Evolutionary conservation across 2,113 vertebrate species (phyloP), one percentile per base, ranked within the genome.

Genomic region (Prinia subflava): DNA sequence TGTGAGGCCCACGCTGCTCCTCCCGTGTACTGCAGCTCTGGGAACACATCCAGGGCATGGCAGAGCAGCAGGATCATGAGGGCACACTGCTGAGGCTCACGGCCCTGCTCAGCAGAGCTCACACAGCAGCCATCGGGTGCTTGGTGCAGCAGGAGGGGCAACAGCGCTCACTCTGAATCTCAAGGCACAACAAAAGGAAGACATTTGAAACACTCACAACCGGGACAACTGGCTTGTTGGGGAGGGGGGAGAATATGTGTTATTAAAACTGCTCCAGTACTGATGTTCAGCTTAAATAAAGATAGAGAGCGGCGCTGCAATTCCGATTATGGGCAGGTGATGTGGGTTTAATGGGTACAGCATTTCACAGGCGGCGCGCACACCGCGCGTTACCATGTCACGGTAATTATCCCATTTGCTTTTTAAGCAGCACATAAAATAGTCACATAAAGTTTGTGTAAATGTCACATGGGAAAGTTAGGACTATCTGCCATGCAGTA

Each of bases 11-110:
- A 42, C 0, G 0, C n/a, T 10, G 10, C 11, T 39, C 47, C 59
- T 68, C 17, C 41, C 0, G 0, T 0, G 0, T 56, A 35, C 44
- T 1, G 1, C 0, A 0, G 59, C 60, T 57, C 70, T 24, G 42
- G 50, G 27, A 78, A 65, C 67, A 31, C 0, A 0, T 27, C 65
- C 94, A 35, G 59, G 16, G 20, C 53, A 31, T 0, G 9, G 33
- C 57, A 37, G 31, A 27, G 50, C 30, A 50, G 64, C 7, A 8
- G 69, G 41, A 74, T 4, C 5, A 0, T 0, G 44, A 57, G 30
- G 2, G 16, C 9, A 12, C 39, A 12, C 5, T 2, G 1, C 47
- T 11, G 27, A 76, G 52, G 76, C 76, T 83, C 37, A 23, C 1
- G 6, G 17, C 19, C 33, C 7, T 6, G 27, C 69, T 31, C 4